Evolutionary conservation across 2,797 vertebrate genomes (phyloP), one percentile per base, ranked within the genome.

Genomic region (Falco peregrinus): DNA sequence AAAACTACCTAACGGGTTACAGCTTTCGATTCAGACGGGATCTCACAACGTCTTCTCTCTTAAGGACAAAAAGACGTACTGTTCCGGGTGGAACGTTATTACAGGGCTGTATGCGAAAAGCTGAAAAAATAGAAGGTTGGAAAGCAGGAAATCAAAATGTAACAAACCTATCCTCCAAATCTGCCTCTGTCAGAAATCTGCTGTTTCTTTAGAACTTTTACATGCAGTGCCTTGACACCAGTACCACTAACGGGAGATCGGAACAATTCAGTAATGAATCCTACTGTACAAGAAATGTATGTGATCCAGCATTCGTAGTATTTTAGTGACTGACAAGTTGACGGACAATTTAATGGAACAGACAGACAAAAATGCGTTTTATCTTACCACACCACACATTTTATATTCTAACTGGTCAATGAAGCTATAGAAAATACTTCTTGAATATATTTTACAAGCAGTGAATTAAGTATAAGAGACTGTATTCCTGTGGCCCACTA

Each of bases 311-410:
- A 92, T 37, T 71, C 86, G 25, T 45, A 87, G 6, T n/a, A 78
- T 26, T 85, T n/a, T n/a, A 75, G 84, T 41, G 89, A 95, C 80
- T 85, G 87, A 95, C 94, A 87, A 48, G 39, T 15, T 9, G 83
- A 96, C 84, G 93, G 87, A 97, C 93, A 93, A 57, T 79, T 94
- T 76, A 80, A 96, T 95, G 97, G 93, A 69, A 93, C 80, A 94
- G 84, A 96, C 82, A 97, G 80, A 95, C 82, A 94, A 78, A 78
- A 91, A 93, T 67, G 76, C 48, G 51, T 74, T 90, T 95, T 69
- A 82, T 67, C 82, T 57, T 57, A 90, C 83, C 67, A 81, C 57
- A 93, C 73, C 96, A 96, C 85, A 94, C 79, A 60, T 60, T 88
- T 61, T 90, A 35, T 53, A 77, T 45, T 85, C 81, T 87, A 84